A percentile compares a stretch with the other conserved stretches of the same genome.
These are phyloP conservation scores for Crossaster papposus DNA, from an alignment of 53 echinoderm and acorn worm genomes.

Conservation along the genomic window DNA sequence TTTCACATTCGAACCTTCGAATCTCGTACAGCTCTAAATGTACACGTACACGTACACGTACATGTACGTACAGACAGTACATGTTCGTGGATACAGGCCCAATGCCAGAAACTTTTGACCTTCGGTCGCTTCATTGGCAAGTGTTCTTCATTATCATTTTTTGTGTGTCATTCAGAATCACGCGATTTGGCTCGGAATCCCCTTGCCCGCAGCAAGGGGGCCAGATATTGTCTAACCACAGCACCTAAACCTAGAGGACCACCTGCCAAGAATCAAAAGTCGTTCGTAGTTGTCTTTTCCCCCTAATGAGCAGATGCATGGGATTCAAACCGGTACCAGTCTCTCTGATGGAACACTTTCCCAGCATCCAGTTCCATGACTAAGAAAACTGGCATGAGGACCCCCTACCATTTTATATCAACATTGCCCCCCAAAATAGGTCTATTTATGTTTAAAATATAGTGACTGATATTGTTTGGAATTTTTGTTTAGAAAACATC, in stretches of 20 bases:
- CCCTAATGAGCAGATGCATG: constrained; percentile 62
- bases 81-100: neutral
- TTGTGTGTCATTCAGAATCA: neutral
- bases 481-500: neutral
- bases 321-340: constrained; percentile 2
- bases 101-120: neutral
- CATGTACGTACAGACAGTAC: too few species aligned
- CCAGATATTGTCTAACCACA: neutral
- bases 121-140: neutral
- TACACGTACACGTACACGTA: too few species aligned
- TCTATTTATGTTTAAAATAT: neutral
- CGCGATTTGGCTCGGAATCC: neutral
- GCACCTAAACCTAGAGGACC: neutral
- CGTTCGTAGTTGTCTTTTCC: neutral
- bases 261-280: neutral
- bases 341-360: constrained; percentile 16
- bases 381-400: constrained; percentile 1
- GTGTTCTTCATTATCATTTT: constrained; percentile 2
- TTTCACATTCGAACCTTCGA: neutral
- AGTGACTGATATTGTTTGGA: constrained; percentile 24
- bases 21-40: neutral
- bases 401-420: constrained; percentile 24
- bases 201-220: neutral
- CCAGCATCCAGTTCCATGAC: constrained; percentile 21
- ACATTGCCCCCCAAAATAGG: constrained; percentile 15